Base-by-base conservation (phyloP, 2,113 vertebrate species). In the Alexandromys fortis region DNA sequence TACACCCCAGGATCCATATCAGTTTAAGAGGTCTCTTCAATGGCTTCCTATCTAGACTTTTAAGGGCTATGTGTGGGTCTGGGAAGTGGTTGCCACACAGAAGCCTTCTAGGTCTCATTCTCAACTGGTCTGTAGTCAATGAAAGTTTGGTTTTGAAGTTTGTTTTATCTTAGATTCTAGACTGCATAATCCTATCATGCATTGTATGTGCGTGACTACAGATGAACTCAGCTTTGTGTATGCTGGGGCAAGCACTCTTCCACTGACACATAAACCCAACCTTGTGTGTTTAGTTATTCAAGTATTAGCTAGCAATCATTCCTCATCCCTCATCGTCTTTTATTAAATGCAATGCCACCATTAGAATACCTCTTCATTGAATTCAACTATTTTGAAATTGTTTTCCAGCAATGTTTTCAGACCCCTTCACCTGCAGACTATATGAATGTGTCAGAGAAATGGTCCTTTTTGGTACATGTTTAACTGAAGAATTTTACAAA, bases 331-430 rank as follows among this genome's bases (percentile, higher is more conserved):
- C 63, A 45, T 58, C 28, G 17, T 87, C 22, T 52, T 92, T 68
- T 65, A 94, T 87, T 75, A 87, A 91, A 26, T 87, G 13, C 16
- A 82, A 55, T 12, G 11, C n/a, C 30, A 3, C 58, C 17, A 68
- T 94, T 75, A 76, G 35, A 55, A 86, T 26, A 55, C 21, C 77
- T 55, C 16, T 45, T 82, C 70, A 30, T 33, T 82, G 30, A 89
- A 76, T 58, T 88, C 58, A 96, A 86, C 55, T 85, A 55, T 33
- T 92, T 92, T 63, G 55, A 96, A 82, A 89, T 73, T 86, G 7
- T 73, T 88, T 45, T 77, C 90, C 22, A 94, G 63, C 21, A 76
- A 68, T 67, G 35, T 58, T 89, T 95, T 24, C 72, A 89, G 77
- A 85, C 1, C 2, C 12, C 2, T 1, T 22, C 5, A 79, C n/a